Conservation (phyloP, 2,888 invertebrate genomes). For the Drosophila emarginata region DNA sequence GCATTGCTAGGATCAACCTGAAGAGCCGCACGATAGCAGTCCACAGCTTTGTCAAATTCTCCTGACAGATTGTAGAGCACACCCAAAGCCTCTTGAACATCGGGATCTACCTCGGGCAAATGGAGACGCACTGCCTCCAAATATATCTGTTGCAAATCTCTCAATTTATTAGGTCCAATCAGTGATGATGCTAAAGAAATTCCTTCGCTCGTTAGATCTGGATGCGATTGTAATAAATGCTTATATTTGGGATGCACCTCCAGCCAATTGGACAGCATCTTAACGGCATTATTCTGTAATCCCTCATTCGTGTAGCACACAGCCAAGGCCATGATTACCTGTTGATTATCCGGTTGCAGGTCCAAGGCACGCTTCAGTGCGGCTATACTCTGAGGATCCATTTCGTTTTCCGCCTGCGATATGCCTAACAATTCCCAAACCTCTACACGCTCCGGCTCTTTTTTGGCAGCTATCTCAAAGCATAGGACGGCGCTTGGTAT, state of each 20-base stretch:
- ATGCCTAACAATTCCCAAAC: constrained; percentile 95
- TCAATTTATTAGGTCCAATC: constrained; percentile 82
- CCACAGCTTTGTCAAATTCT: constrained; percentile 97
- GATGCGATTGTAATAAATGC: constrained; percentile 84
- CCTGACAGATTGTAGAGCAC: constrained; percentile 97
- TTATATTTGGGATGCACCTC: constrained; percentile 91
- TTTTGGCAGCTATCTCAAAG: constrained; percentile 97
- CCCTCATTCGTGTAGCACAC: constrained; percentile 98
- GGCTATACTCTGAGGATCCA: constrained; percentile 95
- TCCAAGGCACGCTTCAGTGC: constrained; percentile 93
- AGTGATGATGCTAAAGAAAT: constrained; percentile 83
- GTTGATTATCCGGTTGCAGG: constrained; percentile 90
- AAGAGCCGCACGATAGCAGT: constrained; percentile 96
- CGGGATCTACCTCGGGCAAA: constrained; percentile 90
- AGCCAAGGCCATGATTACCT: constrained; percentile 94
- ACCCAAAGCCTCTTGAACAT: constrained; percentile 96
- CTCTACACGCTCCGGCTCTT: constrained; percentile 89
- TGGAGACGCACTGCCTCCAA: constrained; percentile 90
- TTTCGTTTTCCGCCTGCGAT: constrained; percentile 99
- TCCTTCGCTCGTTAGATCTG: constrained; percentile 47
- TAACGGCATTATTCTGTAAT: constrained; percentile 93
- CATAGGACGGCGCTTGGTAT: constrained; percentile 97
- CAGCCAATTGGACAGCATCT: constrained; percentile 90
- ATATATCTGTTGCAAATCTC: constrained; percentile 89
- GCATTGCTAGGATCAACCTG: constrained; percentile 90